These are phyloP conservation scores for Aphyosemion australe DNA, from an alignment of 2,113 vertebrate species.

Conservation along the genomic window DNA sequence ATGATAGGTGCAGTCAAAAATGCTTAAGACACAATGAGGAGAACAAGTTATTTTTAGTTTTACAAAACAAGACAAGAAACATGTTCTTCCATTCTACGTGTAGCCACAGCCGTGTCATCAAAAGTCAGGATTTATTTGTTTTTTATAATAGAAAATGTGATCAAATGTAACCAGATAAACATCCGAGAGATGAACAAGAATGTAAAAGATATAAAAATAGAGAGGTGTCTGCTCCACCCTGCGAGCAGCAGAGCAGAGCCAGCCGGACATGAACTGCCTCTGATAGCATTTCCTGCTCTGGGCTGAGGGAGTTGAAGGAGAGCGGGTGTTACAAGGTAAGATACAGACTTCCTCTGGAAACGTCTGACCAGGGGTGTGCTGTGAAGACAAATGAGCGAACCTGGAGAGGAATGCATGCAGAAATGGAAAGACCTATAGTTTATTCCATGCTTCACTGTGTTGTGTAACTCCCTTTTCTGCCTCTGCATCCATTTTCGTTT, in stretches of 20 bases:
- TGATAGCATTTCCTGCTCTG: slow-evolving; percentile 70
- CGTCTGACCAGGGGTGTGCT: slow-evolving; percentile 23
- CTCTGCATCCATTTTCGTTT: slow-evolving; percentile 35
- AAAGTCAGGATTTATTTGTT: not conserved
- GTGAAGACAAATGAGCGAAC: slow-evolving; percentile 30
- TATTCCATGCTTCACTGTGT: no score
- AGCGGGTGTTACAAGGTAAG: slow-evolving; percentile 22
- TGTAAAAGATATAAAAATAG: slow-evolving; percentile 35
- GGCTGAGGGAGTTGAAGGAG: slow-evolving; percentile 43
- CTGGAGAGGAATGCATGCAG: slow-evolving; percentile 4
- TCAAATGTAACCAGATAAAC: slow-evolving; percentile 4
- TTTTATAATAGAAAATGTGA: slow-evolving; percentile 4
- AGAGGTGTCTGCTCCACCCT: slow-evolving; percentile 45
- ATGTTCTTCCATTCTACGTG: slow-evolving; percentile 6
- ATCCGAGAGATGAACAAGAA: slow-evolving; percentile 9
- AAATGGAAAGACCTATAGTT: slow-evolving; percentile 16
- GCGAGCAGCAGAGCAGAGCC: slow-evolving; percentile 45
- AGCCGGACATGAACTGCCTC: slow-evolving; percentile 52
- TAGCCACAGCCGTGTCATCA: slow-evolving; percentile 30
- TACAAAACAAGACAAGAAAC: not conserved
- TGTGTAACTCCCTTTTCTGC: slow-evolving; percentile 6
- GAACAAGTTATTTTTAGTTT: not conserved
- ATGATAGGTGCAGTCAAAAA: no score
- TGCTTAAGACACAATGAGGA: slow-evolving; percentile 36
- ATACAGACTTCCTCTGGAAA: slow-evolving; percentile 25